Base-by-base conservation (phyloP, 2,888 invertebrate genomes). In the Coelopa pilipes region DNA sequence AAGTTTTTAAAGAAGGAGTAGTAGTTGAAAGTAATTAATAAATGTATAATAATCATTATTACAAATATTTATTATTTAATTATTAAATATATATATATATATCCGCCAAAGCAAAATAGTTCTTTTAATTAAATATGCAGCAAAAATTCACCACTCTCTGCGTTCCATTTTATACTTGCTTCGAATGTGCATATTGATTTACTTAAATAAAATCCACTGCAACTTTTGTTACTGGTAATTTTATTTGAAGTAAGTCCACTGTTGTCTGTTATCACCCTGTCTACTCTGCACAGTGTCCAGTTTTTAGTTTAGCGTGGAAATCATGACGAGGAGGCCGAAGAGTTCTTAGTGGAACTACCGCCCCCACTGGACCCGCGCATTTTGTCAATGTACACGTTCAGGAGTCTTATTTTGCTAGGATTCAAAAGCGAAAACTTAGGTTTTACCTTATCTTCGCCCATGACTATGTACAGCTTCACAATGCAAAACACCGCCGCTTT, bases 401-500 rank as follows among this genome's bases (percentile, higher is more conserved):
- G 79, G 7, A 86, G 81, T 1, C 85, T 84, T 77, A 84, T 84
- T 78, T 98, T 98, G 89, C 96, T 96, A 81, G 96, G 94, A 81
- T 94, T 94, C 72, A 99, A 90, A 62, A 92, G 91, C 59, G 91
- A 90, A 75, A 98, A 90, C 85, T 96, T 94, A 3, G 96, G 95
- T 82, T 92, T 90, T 86, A 98, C 91, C 55, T 92, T 90, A 45
- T 94, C 94, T 84, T 97, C 96, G 0, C 98, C 98, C 11, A 97
- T 92, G 57, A 93, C 93, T 84, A 94, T 91, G 83, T 98, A 96
- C 81, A 98, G 91, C 65, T 96, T 95, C 5, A 99, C 98, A 92
- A 99, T 96, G 84, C 98, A 98, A 89, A 99, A 98, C 19, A 98
- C 97, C 13, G 97, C 96, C 80, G 97, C 96, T 87, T 99, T 99